phyloP scores from a whole-genome alignment of 2,113 vertebrate genomes.

The Alethe castanea region DNA sequence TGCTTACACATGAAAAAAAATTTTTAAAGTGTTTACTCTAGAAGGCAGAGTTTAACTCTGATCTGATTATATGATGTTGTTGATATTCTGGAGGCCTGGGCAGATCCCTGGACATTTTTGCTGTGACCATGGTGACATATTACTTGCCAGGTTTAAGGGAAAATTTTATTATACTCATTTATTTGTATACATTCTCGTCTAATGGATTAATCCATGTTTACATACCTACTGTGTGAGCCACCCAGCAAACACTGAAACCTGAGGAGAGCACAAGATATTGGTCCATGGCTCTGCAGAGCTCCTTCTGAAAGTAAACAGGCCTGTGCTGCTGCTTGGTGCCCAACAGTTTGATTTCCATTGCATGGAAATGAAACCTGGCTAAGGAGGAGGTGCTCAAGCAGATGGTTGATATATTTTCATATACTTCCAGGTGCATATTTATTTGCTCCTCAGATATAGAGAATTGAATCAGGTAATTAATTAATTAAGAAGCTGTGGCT shows the following conservation, averaged over 20 bases:
- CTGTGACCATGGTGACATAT: conserved; percentile 23
- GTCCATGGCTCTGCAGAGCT: neutral
- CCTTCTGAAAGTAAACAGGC: neutral
- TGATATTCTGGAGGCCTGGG: neutral
- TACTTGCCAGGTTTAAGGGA: neutral
- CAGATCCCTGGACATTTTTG: neutral
- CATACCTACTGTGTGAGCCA: neutral
- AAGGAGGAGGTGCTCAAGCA: neutral
- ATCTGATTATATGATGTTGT: neutral
- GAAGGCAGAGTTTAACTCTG: neutral
- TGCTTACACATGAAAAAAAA: neutral
- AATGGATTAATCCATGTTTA: conserved; percentile 23
- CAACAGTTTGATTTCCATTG: neutral
- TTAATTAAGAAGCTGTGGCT: neutral
- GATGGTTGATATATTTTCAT: neutral
- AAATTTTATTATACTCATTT: neutral
- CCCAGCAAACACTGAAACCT: neutral
- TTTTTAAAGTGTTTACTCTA: conserved; percentile 10
- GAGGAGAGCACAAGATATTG: neutral
- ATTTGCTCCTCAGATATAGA: neutral
- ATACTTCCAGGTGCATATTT: neutral
- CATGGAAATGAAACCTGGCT: neutral
- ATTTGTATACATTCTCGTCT: neutral
- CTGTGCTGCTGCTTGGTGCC: neutral
- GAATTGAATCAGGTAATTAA: neutral